Evolutionary conservation across 2,888 invertebrate genomes (phyloP).

Genomic region (Nematopogon swammerdamellus): DNA sequence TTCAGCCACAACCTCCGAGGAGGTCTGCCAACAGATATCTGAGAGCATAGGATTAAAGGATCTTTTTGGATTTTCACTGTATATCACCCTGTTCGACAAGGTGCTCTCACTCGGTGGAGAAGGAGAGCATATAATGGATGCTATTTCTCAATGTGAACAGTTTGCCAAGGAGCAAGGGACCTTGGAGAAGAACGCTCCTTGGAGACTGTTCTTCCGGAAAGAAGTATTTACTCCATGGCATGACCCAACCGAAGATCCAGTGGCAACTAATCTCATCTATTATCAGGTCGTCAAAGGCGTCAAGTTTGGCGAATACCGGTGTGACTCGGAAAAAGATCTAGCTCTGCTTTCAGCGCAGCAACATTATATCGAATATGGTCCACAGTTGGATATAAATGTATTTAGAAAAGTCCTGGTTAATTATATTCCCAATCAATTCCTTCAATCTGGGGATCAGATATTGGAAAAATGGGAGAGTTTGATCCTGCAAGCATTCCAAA

Average conservation of each 20-base stretch:
- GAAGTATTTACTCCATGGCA: conserved; percentile 95
- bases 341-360: conserved; percentile 88
- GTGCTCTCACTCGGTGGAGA: conserved; percentile 86
- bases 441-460: conserved; percentile 61
- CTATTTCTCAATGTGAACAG: conserved; percentile 94
- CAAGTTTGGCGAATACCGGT: conserved; percentile 90
- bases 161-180: conserved; percentile 88
- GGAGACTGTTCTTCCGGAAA: conserved; percentile 83
- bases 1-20: conserved; percentile 87
- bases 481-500: conserved; percentile 67
- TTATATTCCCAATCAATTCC: conserved; percentile 77
- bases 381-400: conserved; percentile 62
- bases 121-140: conserved; percentile 92
- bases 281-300: conserved; percentile 84
- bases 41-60: conserved; percentile 75
- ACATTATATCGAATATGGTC: conserved; percentile 81
- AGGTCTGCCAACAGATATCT: conserved; percentile 78
- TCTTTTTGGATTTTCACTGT: conserved; percentile 88
- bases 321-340: conserved; percentile 76
- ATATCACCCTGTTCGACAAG: conserved; percentile 88
- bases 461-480: conserved; percentile 69
- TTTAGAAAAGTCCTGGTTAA: conserved; percentile 69
- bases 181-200: conserved; percentile 80
- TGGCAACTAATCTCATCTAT: conserved; percentile 87
- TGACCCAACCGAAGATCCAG: conserved; percentile 74